Percentiles rank a stretch among this genome's conserved stretches.
Evolutionary conservation across 2,113 vertebrate species (phyloP).

Genomic region (Sander vitreus): DNA sequence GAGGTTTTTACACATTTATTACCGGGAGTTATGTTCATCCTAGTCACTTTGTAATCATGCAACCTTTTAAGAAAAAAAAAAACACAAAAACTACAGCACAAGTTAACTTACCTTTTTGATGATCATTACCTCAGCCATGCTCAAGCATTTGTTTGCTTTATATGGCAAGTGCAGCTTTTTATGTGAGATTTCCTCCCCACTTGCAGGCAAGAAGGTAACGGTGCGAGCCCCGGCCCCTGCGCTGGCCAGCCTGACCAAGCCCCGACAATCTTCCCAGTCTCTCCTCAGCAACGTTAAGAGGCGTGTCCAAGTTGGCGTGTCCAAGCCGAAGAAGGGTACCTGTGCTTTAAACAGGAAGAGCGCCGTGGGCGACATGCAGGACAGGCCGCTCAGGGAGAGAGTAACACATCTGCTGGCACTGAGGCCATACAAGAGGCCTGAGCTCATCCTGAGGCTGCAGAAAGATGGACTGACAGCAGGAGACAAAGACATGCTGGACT

Average conservation of each 20-base stretch:
- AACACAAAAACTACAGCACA: not conserved
- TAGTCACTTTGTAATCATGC: not conserved
- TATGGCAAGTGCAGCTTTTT: not conserved
- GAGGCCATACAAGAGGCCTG: slow-evolving; percentile 92
- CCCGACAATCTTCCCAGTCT: slow-evolving; percentile 72
- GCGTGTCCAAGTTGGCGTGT: not conserved
- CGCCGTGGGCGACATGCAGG: slow-evolving; percentile 70
- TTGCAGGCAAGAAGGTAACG: slow-evolving; percentile 89
- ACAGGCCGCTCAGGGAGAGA: slow-evolving; percentile 89
- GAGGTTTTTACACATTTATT: slow-evolving; percentile 1
- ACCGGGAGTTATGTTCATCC: not conserved
- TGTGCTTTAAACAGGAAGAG: slow-evolving; percentile 40
- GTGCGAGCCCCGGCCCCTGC: slow-evolving; percentile 89
- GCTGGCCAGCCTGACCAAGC: slow-evolving; percentile 82
- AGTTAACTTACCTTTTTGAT: slow-evolving; percentile 13
- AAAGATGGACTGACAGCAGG: slow-evolving; percentile 88
- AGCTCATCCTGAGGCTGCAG: slow-evolving; percentile 91
- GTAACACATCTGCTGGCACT: slow-evolving; percentile 93
- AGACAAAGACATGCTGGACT: slow-evolving; percentile 90
- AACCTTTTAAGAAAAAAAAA: not conserved
- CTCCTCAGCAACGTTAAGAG: slow-evolving; percentile 50
- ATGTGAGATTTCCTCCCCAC: not conserved
- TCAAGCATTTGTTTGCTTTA: slow-evolving; percentile 6
- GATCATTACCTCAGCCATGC: not conserved
- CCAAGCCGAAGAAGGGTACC: slow-evolving; percentile 51